Base-by-base conservation (phyloP, 1,140 invertebrate species). In the Lycorma delicatula region DNA sequence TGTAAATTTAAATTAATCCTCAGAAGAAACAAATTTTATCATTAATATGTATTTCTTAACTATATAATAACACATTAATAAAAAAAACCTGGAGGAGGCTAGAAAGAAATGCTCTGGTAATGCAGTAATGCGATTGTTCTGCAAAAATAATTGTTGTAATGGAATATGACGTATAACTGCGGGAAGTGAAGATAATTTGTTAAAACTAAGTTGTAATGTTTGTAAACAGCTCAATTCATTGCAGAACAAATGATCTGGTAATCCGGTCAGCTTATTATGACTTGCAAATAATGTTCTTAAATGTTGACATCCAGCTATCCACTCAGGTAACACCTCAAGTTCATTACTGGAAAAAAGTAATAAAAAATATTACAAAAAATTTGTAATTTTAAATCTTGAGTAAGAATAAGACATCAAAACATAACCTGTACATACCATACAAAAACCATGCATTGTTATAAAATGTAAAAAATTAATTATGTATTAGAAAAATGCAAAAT, bases 51-150 rank as follows among this genome's bases (percentile, higher is more conserved):
- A 11, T n/a, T 38, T 11, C 26, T 31, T 31, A 7, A 31, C 6
- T 7, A 31, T 31, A 7, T 7, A 7, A 31, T 31, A 13, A 13
- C 13, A 7, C 13, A 31, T 6, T 31, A 31, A 13, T 13, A 6
- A 7, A 31, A 6, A 31, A 13, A 13, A 6, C 75, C 72, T 77
- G 60, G 81, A 77, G 26, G 86, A 82, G 26, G 83, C 81, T 9
- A 77, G 75, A 67, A 91, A 89, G 67, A 91, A 87, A 63, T 83
- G 87, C 36, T 81, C 80, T 9, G 86, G 86, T 53, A 91, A 69
- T 11, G 75, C 74, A 53, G 84, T 81, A 58, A 91, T 74, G 56
- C 81, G 82, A 68, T 91, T 91, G 67, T 85, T 85, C 66, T 91
- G 86, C 27, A 91, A 71, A 44, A 86, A 81, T 12, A 89, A 64